Base-by-base conservation (phyloP, 1,140 invertebrate species). In the Nasonia vitripennis region DNA sequence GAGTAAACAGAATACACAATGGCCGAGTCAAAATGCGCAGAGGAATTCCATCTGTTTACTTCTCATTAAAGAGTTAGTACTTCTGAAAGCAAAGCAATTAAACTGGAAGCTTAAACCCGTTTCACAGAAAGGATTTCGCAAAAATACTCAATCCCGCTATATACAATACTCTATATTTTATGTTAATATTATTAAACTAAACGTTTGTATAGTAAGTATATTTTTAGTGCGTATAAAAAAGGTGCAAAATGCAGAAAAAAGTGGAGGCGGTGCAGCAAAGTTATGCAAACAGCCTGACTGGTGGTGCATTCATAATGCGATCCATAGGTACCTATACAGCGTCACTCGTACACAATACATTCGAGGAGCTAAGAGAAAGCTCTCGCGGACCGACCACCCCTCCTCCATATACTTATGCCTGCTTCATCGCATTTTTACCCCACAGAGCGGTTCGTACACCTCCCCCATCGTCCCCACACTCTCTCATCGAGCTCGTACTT, bases 291-390 rank as follows among this genome's bases (percentile, higher is more conserved):
- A 86, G 87, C 87, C 86, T 91, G 91, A 92, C 91, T 91, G 89
- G 90, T 85, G 87, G 85, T 87, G 89, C 89, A 90, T 91, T 91
- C 90, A 92, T 92, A 92, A 91, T 91, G 88, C 87, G 88, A 86
- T 88, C 23, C 71, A 51, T 71, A 51, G 67, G 79, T 45, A 81
- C 34, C 68, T n/a, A 51, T 51, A 51, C 14, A 51, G 12, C 37
- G 79, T 73, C 79, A 81, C 79, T 34, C 79, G 71, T 81, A 31
- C 71, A 81, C 9, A 73, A 62, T 62, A 62, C 55, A 62, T 62
- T 0, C 6, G 17, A 20, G 55, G 55, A 62, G 55, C 55, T 62
- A n/a, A 62, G 55, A 62, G 23, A 71, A 71, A 71, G 23, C 70
- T 71, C 23, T 71, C 9, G 27, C 27, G 48, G 41, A 81, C 34